phyloP scores from a whole-genome alignment of 2,888 invertebrate species.

The Acheta domesticus region DNA sequence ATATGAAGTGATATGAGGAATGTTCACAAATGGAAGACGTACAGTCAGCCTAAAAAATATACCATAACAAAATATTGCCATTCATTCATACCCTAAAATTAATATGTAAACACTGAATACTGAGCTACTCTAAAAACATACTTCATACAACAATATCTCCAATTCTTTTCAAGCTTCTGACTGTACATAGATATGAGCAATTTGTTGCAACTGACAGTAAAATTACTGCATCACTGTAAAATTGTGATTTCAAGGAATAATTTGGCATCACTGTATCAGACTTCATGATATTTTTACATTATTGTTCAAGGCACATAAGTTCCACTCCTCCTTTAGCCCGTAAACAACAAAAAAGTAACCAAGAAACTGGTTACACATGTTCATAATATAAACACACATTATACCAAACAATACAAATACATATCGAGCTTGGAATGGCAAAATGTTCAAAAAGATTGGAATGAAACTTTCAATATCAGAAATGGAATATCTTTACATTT shows the following conservation, averaged over 20 bases:
- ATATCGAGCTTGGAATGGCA: not conserved
- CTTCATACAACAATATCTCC: not conserved
- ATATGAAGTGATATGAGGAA: not conserved
- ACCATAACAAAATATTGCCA: not conserved
- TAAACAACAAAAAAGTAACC: too few relatives aligned
- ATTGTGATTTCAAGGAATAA: not conserved
- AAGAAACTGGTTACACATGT: not conserved
- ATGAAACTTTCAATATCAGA: not conserved
- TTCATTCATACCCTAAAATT: constrained; percentile 2
- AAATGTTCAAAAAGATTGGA: not conserved
- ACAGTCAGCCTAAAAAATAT: not conserved
- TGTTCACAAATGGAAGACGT: constrained; percentile 6
- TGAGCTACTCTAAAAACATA: not conserved
- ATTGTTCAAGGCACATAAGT: not conserved
- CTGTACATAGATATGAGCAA: not conserved
- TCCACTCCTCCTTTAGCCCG: not conserved
- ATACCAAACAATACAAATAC: not conserved
- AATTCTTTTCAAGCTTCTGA: not conserved
- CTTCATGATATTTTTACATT: not conserved
- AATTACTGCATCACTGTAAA: too few relatives aligned
- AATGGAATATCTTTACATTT: too few relatives aligned
- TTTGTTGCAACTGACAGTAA: not conserved
- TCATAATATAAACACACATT: not conserved
- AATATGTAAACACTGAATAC: not conserved
- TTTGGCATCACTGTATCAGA: constrained; percentile 10